Percentiles rank a stretch among this genome's conserved stretches.
Evolutionary conservation across 2,888 invertebrate species (phyloP).

Genomic region (Notocelia uddmanniana): DNA sequence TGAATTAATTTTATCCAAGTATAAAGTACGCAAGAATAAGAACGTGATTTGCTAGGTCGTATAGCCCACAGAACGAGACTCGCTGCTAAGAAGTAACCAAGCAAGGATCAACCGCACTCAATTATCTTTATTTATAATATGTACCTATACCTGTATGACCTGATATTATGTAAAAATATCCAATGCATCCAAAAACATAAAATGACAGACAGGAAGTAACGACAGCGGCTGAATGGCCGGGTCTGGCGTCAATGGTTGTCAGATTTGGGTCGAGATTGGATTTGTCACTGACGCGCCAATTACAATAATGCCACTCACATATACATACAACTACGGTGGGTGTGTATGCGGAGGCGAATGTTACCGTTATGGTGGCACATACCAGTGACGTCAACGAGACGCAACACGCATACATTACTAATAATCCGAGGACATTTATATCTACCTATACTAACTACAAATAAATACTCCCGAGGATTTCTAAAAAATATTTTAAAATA

Average conservation of each 20-base stretch:
- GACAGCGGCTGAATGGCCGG: slow-evolving; percentile 53
- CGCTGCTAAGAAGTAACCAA: too few species aligned
- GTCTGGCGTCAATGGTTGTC: slow-evolving; percentile 57
- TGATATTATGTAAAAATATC: slow-evolving; percentile 13
- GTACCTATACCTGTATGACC: neutral
- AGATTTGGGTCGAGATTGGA: slow-evolving; percentile 77
- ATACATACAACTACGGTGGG: slow-evolving; percentile 62
- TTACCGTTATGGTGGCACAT: slow-evolving; percentile 85
- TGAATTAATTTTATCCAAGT: too few species aligned
- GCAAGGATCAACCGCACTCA: too few species aligned
- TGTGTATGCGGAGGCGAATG: slow-evolving; percentile 77
- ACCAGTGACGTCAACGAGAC: slow-evolving; percentile 84
- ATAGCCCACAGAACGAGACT: too few species aligned
- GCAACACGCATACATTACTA: slow-evolving; percentile 77
- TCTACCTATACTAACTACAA: slow-evolving; percentile 8
- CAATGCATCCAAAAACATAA: slow-evolving; percentile 50
- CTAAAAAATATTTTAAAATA: neutral
- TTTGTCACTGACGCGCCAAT: slow-evolving; percentile 73
- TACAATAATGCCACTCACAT: slow-evolving; percentile 67
- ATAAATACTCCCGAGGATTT: neutral
- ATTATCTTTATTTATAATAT: neutral
- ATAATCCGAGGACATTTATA: slow-evolving; percentile 50
- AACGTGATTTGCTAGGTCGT: too few species aligned
- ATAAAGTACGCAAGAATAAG: too few species aligned
- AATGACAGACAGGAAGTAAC: slow-evolving; percentile 53